Evolutionary conservation across 2,797 vertebrate genomes (phyloP), one percentile per base, ranked within the genome.

Genomic region (Halcyon smyrnensis): DNA sequence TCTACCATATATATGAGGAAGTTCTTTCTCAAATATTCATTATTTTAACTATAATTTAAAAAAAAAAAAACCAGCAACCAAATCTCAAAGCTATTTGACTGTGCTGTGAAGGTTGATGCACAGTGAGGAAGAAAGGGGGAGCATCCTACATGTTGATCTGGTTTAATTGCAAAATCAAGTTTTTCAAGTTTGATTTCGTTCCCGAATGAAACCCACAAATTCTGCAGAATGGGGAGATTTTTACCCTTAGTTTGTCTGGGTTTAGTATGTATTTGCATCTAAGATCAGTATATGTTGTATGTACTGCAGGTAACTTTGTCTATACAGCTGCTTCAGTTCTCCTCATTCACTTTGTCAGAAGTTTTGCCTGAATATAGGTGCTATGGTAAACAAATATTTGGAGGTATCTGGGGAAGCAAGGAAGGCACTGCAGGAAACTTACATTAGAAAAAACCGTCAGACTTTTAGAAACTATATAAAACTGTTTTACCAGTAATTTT

Each of bases 271-370:
- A 10, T 16, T 90, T 51, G 57, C 18, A n/a, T 90, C 34, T 32
- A 13, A 54, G 11, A n/a, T 39, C 8, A 20, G 6, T 43, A 41
- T 34, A 5, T 4, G 0, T 0, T 54, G n/a, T 63, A 3, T 28
- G 57, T 46, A 15, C 45, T 89, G 37, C 17, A 43, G 39, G 57
- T 80, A 34, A 43, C 15, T 65, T 50, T 60, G 3, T 46, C 77
- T 69, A 0, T 53, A 11, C 19, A 59, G 63, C 60, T 78, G 46
- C 14, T 73, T 83, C 7, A 2, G 41, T 81, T 81, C n/a, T 89
- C 8, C 9, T 23, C 7, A 3, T 69, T 69, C 25, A 12, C 2
- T 32, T 59, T 46, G 34, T 50, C 20, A 32, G 23, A 15, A 34
- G 3, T n/a, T 18, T 18, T 60, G 53, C 32, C 59, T 82, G 53